phyloP scores from a whole-genome alignment of 2,113 vertebrate genomes.

The Petrocephalus zakoni region DNA sequence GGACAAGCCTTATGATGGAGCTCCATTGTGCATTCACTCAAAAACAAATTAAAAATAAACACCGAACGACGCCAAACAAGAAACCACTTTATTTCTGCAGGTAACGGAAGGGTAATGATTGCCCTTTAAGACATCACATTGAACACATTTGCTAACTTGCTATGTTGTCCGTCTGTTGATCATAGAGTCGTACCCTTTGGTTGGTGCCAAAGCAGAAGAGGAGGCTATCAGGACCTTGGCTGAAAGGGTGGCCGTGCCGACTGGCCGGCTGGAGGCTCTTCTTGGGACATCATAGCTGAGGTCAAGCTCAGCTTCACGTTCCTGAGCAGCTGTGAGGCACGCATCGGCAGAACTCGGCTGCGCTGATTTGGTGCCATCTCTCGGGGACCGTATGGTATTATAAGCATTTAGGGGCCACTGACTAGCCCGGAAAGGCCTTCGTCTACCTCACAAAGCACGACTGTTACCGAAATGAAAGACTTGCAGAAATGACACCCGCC shows the following conservation, averaged over 20 bases:
- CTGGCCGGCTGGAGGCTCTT: background rate
- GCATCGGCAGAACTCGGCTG: background rate
- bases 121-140: background rate
- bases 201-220: background rate
- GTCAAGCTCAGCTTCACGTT: background rate
- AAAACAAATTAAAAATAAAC: background rate
- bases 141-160: background rate
- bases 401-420: background rate
- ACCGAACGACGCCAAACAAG: background rate
- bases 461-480: background rate
- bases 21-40: background rate
- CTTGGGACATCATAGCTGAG: background rate
- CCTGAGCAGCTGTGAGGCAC: background rate
- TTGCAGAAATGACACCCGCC: background rate
- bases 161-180: background rate
- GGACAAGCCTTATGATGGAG: background rate
- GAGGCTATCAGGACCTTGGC: background rate
- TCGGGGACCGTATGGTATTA: background rate
- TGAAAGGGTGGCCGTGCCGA: background rate
- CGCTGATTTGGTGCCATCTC: background rate
- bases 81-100: background rate
- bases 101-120: background rate
- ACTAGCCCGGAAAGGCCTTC: background rate
- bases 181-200: background rate
- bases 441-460: background rate